Evolutionary conservation across 1,140 invertebrate species (phyloP).

Genomic region (Mamestra configurata): DNA sequence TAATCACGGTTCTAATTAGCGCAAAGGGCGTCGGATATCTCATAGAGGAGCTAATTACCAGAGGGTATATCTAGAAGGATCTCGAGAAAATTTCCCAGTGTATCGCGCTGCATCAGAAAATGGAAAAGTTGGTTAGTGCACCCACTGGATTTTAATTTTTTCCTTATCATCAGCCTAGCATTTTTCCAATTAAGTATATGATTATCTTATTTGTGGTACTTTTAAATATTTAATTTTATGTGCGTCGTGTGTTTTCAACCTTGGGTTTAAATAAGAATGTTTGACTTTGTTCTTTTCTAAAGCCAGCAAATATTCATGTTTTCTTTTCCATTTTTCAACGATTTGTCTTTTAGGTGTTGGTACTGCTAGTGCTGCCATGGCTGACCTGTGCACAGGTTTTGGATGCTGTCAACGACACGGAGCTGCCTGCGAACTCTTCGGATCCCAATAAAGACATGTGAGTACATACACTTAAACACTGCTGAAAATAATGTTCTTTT

Average conservation of each 20-base stretch:
- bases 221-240: no score
- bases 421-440: slow-evolving; percentile 37
- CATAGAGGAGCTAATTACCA: background rate
- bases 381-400: background rate
- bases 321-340: no score
- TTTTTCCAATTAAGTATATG: no score
- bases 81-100: background rate
- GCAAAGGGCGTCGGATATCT: background rate
- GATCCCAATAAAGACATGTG: slow-evolving; percentile 60
- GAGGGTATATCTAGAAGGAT: slow-evolving; percentile 1
- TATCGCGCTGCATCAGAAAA: background rate
- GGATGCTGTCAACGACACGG: slow-evolving; percentile 10
- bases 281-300: background rate
- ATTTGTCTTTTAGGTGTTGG: background rate
- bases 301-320: no score
- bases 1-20: slow-evolving; percentile 24
- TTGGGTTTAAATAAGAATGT: background rate
- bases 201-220: no score
- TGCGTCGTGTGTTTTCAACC: no score
- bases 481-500: no score
- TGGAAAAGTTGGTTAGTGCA: slow-evolving; percentile 17
- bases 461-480: slow-evolving; percentile 19
- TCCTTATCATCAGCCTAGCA: no score
- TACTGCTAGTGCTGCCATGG: background rate
- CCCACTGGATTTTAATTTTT: no score